Evolutionary conservation across 2,113 vertebrate genomes (phyloP).

Genomic region (Oophaga pumilio): DNA sequence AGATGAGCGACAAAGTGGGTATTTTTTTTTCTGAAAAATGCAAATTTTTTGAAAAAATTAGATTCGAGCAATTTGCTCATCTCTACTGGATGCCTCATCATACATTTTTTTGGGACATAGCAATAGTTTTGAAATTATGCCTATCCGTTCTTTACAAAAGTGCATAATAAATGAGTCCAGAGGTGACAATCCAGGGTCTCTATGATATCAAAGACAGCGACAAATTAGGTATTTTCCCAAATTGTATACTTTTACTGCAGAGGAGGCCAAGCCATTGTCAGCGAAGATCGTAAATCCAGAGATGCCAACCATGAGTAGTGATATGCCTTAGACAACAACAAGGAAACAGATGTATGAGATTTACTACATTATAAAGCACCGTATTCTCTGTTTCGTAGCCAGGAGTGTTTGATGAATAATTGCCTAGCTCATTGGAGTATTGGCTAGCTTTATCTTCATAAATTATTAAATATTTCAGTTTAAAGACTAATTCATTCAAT

Average conservation of each 20-base stretch:
- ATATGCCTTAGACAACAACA: constrained; percentile 6
- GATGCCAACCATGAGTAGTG: neutral
- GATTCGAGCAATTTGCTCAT: too few relatives aligned
- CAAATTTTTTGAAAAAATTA: too few relatives aligned
- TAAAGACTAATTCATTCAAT: constrained; percentile 4
- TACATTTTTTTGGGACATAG: too few relatives aligned
- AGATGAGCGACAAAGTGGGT: too few relatives aligned
- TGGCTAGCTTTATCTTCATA: constrained; percentile 19
- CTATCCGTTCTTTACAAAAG: neutral
- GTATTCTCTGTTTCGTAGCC: neutral
- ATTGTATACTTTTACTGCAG: too few relatives aligned
- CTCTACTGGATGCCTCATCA: too few relatives aligned
- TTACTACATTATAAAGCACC: neutral
- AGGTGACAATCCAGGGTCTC: too few relatives aligned
- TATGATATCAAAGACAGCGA: too few relatives aligned
- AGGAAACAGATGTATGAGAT: neutral
- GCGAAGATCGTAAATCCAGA: neutral
- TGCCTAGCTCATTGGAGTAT: neutral
- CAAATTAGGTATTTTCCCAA: neutral
- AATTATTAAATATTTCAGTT: constrained; percentile 32
- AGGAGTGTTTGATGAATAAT: constrained; percentile 18
- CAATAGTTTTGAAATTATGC: neutral
- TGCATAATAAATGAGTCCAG: neutral
- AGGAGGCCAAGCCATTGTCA: neutral
- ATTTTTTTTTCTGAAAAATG: too few relatives aligned